phyloP scores from a whole-genome alignment of 2,113 vertebrate species.

The Leptobrachium ailaonicum region DNA sequence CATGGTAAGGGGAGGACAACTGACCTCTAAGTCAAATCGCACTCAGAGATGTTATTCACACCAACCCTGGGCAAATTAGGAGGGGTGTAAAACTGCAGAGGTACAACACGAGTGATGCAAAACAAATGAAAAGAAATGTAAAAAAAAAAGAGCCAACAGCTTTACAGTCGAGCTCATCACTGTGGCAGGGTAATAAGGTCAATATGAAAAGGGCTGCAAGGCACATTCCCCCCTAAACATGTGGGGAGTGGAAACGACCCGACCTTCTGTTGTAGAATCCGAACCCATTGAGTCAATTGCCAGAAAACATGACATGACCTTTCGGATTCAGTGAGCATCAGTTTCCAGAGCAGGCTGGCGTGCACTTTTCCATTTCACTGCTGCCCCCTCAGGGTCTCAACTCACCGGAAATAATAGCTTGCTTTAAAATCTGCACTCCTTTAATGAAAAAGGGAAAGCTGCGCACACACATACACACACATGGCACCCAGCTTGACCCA shows the following conservation, averaged over 20 bases:
- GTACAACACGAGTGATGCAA: slow-evolving; percentile 11
- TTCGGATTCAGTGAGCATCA: slow-evolving; percentile 93
- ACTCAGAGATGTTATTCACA: neutral
- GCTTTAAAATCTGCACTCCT: slow-evolving; percentile 78
- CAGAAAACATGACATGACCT: slow-evolving; percentile 97
- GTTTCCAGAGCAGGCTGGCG: slow-evolving; percentile 77
- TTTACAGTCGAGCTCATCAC: slow-evolving; percentile 77
- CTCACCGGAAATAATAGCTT: slow-evolving; percentile 92
- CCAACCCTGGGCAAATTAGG: neutral
- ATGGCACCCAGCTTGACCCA: slow-evolving; percentile 80
- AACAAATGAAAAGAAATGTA: slow-evolving; percentile 44
- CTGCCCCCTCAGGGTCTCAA: slow-evolving; percentile 80
- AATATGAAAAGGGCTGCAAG: slow-evolving; percentile 87
- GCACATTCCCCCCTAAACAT: slow-evolving; percentile 86
- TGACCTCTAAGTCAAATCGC: neutral
- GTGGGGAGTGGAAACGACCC: slow-evolving; percentile 79
- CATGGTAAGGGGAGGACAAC: too few species aligned
- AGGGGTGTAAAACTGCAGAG: neutral
- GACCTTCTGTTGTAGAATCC: slow-evolving; percentile 88
- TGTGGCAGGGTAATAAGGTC: slow-evolving; percentile 91
- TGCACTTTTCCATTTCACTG: slow-evolving; percentile 86
- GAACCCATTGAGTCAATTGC: slow-evolving; percentile 96
- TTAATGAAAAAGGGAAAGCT: slow-evolving; percentile 76
- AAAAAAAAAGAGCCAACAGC: slow-evolving; percentile 41
- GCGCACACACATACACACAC: slow-evolving; percentile 49